A percentile compares a stretch with the other conserved stretches of the same genome.
Evolutionary conservation across 2,113 vertebrate genomes (phyloP).

Genomic region (Rhinolophus sinicus): DNA sequence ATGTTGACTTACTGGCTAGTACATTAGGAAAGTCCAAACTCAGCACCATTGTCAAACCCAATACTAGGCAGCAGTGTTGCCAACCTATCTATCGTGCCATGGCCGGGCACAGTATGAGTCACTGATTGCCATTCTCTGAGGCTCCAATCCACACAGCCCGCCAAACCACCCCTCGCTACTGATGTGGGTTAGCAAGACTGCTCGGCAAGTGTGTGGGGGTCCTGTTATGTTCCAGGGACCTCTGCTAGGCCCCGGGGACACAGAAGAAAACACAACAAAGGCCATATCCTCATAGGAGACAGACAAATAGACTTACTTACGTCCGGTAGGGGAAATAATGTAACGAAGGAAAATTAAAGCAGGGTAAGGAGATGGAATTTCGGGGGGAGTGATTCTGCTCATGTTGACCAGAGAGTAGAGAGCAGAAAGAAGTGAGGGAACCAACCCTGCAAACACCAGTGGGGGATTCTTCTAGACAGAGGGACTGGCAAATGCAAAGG

Average conservation of each 20-base stretch:
- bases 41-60: neutral
- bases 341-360: neutral
- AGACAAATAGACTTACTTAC: neutral
- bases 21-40: neutral
- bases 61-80: neutral
- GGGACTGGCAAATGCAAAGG: neutral
- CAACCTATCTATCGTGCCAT: too few relatives aligned
- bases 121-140: neutral
- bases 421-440: neutral
- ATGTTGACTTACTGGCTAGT: neutral
- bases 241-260: neutral
- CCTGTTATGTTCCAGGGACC: neutral
- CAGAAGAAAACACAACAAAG: neutral
- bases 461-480: neutral
- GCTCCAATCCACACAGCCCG: neutral
- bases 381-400: neutral
- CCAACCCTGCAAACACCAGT: neutral
- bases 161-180: neutral
- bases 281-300: neutral
- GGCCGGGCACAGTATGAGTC: neutral
- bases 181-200: neutral
- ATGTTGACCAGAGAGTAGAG: neutral
- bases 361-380: neutral
- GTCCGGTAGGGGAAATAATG: neutral
- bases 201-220: neutral